Percentiles rank a stretch among this genome's conserved stretches.
These are phyloP conservation scores for Trematomus loennbergii DNA, from an alignment of 2,113 vertebrate genomes.

Conservation along the genomic window DNA sequence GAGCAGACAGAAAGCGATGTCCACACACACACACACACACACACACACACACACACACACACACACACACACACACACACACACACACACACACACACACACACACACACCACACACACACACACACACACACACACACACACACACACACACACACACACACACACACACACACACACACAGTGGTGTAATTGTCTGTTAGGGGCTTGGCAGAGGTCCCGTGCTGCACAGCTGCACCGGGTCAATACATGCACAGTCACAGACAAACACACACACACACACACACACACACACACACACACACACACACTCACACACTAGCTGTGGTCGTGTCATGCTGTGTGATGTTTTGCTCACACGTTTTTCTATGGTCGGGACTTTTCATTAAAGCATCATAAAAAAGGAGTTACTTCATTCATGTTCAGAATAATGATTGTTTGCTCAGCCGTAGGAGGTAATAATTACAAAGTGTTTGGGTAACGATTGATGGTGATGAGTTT, in stretches of 20 bases:
- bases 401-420: constrained; percentile 6
- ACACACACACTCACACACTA: background rate
- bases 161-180: constrained; percentile 51
- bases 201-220: constrained; percentile 75
- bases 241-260: constrained; percentile 55
- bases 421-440: constrained; percentile 8
- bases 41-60: constrained; percentile 26
- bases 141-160: constrained; percentile 5
- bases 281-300: constrained; percentile 14
- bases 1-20: constrained; percentile 72
- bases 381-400: constrained; percentile 17
- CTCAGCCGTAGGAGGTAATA: constrained; percentile 27
- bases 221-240: constrained; percentile 77
- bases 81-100: constrained; percentile 67
- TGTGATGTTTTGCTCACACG: constrained; percentile 38
- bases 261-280: constrained; percentile 26
- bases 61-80: constrained; percentile 61
- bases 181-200: constrained; percentile 80
- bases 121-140: background rate
- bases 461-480: constrained; percentile 7
- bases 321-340: constrained; percentile 28
- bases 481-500: background rate
- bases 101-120: constrained; percentile 42
- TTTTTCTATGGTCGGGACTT: constrained; percentile 29
- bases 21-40: constrained; percentile 25